phyloP scores from a whole-genome alignment of 2,888 invertebrate genomes.

The Eudasyphora cyanicolor region DNA sequence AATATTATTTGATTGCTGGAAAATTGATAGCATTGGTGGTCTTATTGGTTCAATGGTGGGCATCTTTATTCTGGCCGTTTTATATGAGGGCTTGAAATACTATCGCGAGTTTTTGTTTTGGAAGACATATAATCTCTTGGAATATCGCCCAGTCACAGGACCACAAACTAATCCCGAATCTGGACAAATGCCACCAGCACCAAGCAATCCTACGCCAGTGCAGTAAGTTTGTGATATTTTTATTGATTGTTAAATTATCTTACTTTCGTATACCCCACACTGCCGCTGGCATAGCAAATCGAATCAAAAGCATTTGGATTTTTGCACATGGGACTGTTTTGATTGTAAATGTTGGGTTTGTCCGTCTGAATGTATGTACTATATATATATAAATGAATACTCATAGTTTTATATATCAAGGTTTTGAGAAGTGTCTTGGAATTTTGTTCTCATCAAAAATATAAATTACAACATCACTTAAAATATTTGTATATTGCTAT shows the following conservation, averaged over 20 bases:
- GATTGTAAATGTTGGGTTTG: not conserved
- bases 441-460: no score
- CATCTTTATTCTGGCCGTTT: constrained; percentile 93
- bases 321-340: no score
- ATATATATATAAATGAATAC: no score
- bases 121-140: constrained; percentile 91
- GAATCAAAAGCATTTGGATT: no score
- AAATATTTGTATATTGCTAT: no score
- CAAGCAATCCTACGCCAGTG: constrained; percentile 82
- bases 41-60: constrained; percentile 94
- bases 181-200: constrained; percentile 83
- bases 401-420: no score
- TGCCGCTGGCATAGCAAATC: not conserved
- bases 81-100: constrained; percentile 93
- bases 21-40: constrained; percentile 86
- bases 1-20: constrained; percentile 92
- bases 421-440: no score
- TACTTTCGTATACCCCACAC: constrained; percentile 8
- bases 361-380: not conserved
- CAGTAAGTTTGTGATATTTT: constrained; percentile 85
- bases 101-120: constrained; percentile 90
- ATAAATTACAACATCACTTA: no score
- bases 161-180: constrained; percentile 81
- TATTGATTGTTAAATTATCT: constrained; percentile 38
- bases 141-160: constrained; percentile 91